Conservation (phyloP, 2,888 invertebrate genomes). For the Halictus quadricinctus region DNA sequence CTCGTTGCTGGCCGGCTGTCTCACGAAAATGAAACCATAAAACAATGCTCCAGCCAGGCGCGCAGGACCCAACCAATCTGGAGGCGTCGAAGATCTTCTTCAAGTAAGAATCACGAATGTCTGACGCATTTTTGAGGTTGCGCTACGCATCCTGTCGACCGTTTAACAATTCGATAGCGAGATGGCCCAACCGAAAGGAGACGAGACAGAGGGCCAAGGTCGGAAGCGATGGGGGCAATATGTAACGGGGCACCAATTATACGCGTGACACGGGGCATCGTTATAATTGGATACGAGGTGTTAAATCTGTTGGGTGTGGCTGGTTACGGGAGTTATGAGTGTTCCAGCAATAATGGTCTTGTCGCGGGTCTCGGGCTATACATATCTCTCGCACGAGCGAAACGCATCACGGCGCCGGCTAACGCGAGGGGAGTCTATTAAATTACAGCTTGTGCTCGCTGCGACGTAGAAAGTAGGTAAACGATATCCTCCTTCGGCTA, state of each 20-base stretch:
- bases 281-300: constrained; percentile 74
- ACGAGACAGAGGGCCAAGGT: constrained; percentile 24
- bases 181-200: background rate
- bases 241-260: constrained; percentile 63
- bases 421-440: constrained; percentile 67
- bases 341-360: constrained; percentile 69
- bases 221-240: constrained; percentile 53
- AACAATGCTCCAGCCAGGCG: background rate
- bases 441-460: constrained; percentile 62
- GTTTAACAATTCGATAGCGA: background rate
- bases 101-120: background rate
- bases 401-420: constrained; percentile 66
- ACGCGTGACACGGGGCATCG: constrained; percentile 62
- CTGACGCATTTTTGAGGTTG: background rate
- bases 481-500: constrained; percentile 60
- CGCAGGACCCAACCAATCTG: background rate
- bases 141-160: background rate
- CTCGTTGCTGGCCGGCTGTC: constrained; percentile 8
- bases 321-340: constrained; percentile 70
- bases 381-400: constrained; percentile 60
- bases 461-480: constrained; percentile 63
- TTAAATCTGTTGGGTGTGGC: constrained; percentile 73
- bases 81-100: background rate
- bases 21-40: background rate
- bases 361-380: constrained; percentile 64